phyloP scores from a whole-genome alignment of 1,140 invertebrate genomes.

The Cotesia typhae region DNA sequence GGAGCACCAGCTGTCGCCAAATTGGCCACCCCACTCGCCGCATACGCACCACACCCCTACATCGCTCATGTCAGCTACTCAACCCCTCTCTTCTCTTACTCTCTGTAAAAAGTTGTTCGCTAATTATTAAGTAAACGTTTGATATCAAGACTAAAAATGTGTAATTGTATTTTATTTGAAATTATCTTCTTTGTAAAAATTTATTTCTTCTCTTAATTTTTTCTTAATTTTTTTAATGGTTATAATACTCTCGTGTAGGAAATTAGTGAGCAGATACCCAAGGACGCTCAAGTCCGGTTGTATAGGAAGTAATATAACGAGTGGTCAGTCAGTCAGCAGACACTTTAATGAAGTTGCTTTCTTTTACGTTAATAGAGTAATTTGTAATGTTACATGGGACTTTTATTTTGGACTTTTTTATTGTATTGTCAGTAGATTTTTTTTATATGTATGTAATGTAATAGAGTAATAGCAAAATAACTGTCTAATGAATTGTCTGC shows the following conservation, averaged over 20 bases:
- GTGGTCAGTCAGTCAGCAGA: not conserved
- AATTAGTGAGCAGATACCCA: not conserved
- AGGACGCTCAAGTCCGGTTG: conserved; percentile 2
- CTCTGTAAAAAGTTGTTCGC: conserved; percentile 27
- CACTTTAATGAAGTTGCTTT: not conserved
- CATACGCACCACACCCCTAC: conserved; percentile 32
- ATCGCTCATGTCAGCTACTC: conserved; percentile 41
- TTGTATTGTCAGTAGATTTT: too few relatives aligned
- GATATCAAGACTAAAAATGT: too few relatives aligned
- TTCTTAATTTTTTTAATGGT: not conserved
- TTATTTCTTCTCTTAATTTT: not conserved
- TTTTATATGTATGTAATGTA: too few relatives aligned
- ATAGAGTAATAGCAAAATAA: too few relatives aligned
- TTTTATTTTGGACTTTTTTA: too few relatives aligned
- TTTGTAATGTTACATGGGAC: not conserved
- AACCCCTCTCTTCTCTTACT: conserved; percentile 41
- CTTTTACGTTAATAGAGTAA: not conserved
- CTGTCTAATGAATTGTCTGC: too few relatives aligned
- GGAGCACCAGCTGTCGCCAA: conserved; percentile 35
- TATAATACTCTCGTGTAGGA: not conserved
- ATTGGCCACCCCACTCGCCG: conserved; percentile 34
- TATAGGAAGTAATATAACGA: conserved; percentile 5
- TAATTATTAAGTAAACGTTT: too few relatives aligned
- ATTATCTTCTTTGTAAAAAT: not conserved
- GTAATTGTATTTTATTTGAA: not conserved